Conservation (phyloP, 2,113 vertebrate species). For the Platichthys stellatus region DNA sequence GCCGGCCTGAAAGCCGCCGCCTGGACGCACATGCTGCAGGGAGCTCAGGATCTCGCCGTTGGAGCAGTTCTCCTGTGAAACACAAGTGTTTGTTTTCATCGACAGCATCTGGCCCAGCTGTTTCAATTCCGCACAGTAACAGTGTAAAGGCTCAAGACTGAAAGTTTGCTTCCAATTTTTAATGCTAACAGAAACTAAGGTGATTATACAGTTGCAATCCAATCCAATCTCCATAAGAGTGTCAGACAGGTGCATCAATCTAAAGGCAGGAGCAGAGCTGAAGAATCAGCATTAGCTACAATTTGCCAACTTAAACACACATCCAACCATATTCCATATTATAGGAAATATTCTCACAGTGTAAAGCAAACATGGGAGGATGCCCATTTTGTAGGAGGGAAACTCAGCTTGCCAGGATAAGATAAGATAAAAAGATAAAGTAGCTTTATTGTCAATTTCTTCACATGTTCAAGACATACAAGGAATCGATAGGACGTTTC, state of each 20-base stretch:
- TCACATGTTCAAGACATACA: too few relatives aligned
- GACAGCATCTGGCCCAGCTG: background rate
- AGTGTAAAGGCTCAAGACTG: background rate
- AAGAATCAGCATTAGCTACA: background rate
- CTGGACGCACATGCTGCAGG: constrained; percentile 92
- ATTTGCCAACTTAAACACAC: background rate
- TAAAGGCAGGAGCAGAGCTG: background rate
- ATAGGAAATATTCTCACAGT: background rate
- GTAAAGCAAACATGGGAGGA: background rate
- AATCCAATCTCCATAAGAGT: background rate
- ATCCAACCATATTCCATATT: background rate
- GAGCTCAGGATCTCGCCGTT: constrained; percentile 92
- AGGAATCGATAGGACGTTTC: too few relatives aligned
- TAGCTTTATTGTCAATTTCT: too few relatives aligned
- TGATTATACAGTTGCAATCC: constrained; percentile 1
- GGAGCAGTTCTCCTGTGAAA: constrained; percentile 89
- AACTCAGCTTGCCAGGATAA: background rate
- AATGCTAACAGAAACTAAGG: background rate
- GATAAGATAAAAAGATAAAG: too few relatives aligned
- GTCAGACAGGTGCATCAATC: background rate
- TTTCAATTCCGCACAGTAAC: background rate
- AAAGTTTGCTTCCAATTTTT: background rate
- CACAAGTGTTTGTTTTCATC: background rate
- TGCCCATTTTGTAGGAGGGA: background rate
- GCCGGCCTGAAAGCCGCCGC: constrained; percentile 88